Evolutionary conservation across 2,113 vertebrate species (phyloP).

Genomic region (Serilophus lunatus): DNA sequence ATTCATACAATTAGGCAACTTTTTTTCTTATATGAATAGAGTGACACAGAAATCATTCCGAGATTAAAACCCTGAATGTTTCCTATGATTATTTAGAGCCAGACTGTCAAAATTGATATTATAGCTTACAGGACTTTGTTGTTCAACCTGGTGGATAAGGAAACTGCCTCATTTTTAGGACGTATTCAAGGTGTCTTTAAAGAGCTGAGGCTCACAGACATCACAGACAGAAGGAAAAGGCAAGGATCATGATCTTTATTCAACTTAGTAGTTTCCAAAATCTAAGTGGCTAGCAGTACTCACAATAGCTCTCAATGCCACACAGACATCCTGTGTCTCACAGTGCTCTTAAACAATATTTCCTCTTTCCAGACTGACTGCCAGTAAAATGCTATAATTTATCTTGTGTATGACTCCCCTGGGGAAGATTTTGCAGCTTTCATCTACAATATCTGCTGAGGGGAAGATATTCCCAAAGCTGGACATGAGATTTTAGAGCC

Average conservation of each 20-base stretch:
- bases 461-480: not conserved
- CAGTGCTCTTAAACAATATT: not conserved
- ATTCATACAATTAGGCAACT: not conserved
- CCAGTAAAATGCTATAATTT: not conserved
- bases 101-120: not conserved
- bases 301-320: not conserved
- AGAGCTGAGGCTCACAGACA: not conserved
- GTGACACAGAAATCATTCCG: not conserved
- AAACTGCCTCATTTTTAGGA: not conserved
- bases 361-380: not conserved
- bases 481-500: not conserved
- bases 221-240: not conserved
- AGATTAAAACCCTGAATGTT: not conserved
- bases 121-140: not conserved
- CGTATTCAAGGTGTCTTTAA: not conserved
- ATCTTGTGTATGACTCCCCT: not conserved
- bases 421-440: not conserved
- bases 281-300: accelerated
- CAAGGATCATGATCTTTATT: not conserved
- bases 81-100: not conserved
- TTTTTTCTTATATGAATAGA: not conserved
- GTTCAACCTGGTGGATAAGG: not conserved
- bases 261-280: not conserved
- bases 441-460: not conserved
- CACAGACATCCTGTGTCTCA: not conserved